phyloP scores from a whole-genome alignment of 2,888 invertebrate species.

The Eupithecia insigniata region DNA sequence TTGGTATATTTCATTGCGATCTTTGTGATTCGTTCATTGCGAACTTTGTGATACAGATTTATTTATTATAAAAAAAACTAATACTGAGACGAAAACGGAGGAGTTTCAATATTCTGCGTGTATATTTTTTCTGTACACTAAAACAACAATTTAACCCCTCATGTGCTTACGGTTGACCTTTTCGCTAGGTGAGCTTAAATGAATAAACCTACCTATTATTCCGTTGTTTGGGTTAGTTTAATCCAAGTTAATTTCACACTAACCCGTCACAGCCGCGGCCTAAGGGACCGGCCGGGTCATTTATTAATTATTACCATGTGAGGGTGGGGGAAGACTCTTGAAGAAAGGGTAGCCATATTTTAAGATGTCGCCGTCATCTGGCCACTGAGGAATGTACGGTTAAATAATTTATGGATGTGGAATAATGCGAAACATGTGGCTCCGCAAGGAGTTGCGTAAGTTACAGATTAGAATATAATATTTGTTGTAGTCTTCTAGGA shows the following conservation, averaged over 20 bases:
- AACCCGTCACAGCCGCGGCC: constrained; percentile 55
- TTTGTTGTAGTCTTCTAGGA: background rate
- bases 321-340: constrained; percentile 64
- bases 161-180: constrained; percentile 12
- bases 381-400: constrained; percentile 71
- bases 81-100: background rate
- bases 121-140: background rate
- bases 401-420: constrained; percentile 70
- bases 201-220: constrained; percentile 31
- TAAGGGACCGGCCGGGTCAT: constrained; percentile 73
- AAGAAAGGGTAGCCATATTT: constrained; percentile 81
- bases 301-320: constrained; percentile 80
- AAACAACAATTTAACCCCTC: background rate
- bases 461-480: constrained; percentile 12
- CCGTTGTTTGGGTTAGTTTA: constrained; percentile 36
- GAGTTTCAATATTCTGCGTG: background rate
- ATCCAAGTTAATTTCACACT: constrained; percentile 62
- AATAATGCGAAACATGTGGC: constrained; percentile 51
- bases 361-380: constrained; percentile 80
- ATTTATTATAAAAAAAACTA: background rate
- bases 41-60: background rate
- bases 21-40: background rate
- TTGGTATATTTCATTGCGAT: background rate
- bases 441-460: constrained; percentile 35
- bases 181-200: constrained; percentile 6